These are phyloP conservation scores for Polypedilum vanderplanki DNA, from an alignment of 1,140 invertebrate genomes.

Conservation along the genomic window DNA sequence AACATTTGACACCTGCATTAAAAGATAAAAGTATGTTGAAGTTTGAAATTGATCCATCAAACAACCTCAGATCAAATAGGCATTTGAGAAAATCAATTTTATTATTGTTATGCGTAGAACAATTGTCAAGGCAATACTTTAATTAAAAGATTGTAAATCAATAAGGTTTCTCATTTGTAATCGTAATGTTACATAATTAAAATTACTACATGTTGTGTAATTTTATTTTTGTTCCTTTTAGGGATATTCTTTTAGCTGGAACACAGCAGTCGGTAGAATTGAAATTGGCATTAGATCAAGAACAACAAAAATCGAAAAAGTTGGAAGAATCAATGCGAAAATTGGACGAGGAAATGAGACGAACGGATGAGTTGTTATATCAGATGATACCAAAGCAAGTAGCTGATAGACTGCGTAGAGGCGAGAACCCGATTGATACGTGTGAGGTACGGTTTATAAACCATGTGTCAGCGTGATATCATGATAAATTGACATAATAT, in stretches of 20 bases:
- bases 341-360: conserved; percentile 89
- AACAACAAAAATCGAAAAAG: conserved; percentile 93
- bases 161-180: too few relatives aligned
- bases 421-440: conserved; percentile 89
- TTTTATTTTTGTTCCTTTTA: conserved; percentile 36
- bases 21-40: too few relatives aligned
- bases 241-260: conserved; percentile 92
- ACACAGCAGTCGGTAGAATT: conserved; percentile 96
- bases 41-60: too few relatives aligned
- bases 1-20: too few relatives aligned
- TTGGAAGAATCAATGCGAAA: conserved; percentile 94
- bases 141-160: too few relatives aligned
- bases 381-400: conserved; percentile 99
- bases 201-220: too few relatives aligned
- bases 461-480: neutral
- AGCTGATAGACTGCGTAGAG: conserved; percentile 81
- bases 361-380: conserved; percentile 91
- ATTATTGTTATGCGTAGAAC: too few relatives aligned
- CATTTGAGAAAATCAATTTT: too few relatives aligned
- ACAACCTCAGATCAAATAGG: too few relatives aligned
- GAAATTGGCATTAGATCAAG: conserved; percentile 90
- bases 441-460: conserved; percentile 77
- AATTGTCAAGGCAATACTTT: too few relatives aligned
- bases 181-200: too few relatives aligned
- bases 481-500: neutral